phyloP scores from a whole-genome alignment of 1,140 invertebrate genomes.

The Maconellicoccus hirsutus region DNA sequence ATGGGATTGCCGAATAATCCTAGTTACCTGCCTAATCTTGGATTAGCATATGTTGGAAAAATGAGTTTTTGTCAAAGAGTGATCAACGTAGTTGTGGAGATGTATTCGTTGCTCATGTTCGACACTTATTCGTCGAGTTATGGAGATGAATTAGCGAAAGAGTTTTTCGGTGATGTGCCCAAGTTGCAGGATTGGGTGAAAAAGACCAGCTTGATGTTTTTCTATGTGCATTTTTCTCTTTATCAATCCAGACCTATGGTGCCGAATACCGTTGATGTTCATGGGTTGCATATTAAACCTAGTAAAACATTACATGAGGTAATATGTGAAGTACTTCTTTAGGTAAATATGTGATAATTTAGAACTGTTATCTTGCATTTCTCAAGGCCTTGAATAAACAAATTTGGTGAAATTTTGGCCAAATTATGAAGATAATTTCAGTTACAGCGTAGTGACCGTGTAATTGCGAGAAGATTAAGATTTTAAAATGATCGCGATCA shows the following conservation, averaged over 20 bases:
- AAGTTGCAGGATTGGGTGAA: constrained; percentile 36
- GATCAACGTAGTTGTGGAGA: background rate
- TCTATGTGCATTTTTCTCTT: constrained; percentile 43
- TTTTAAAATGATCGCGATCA: too few species aligned
- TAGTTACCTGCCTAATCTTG: constrained; percentile 26
- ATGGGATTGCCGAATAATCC: constrained; percentile 26
- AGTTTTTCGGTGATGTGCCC: background rate
- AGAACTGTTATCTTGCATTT: too few species aligned
- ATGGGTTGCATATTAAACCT: constrained; percentile 40
- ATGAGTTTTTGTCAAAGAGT: constrained; percentile 11
- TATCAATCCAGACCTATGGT: constrained; percentile 38
- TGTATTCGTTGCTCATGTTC: background rate
- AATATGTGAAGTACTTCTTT: constrained; percentile 32
- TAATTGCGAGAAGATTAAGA: too few species aligned
- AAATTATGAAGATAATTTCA: too few species aligned
- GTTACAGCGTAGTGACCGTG: too few species aligned
- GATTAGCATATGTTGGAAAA: background rate
- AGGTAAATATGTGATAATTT: too few species aligned
- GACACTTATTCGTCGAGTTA: background rate
- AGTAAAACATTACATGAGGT: background rate
- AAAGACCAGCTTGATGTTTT: constrained; percentile 37
- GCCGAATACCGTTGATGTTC: constrained; percentile 43
- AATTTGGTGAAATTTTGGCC: too few species aligned
- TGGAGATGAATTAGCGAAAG: background rate
- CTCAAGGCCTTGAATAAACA: too few species aligned